Base-by-base conservation (phyloP, 2,113 vertebrate genomes). In the Bambusicola thoracicus region DNA sequence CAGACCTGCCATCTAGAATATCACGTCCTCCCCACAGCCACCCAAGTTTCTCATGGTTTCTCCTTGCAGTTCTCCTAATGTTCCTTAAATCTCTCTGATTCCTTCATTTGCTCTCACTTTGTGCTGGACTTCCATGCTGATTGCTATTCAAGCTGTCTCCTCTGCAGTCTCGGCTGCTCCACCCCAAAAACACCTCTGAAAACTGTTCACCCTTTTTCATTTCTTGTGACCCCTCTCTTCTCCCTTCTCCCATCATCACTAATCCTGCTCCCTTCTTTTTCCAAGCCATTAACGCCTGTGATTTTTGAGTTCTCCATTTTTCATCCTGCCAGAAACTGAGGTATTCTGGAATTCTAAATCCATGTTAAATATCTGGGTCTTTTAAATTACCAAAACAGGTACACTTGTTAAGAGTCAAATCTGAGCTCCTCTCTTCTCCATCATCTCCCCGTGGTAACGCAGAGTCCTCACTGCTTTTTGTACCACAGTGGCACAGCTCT, bases 401-500 rank as follows among this genome's bases (percentile, higher is more conserved):
- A 66, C 18, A 49, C 36, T 15, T 49, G 61, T 12, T n/a, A 77
- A 88, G 25, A 78, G 51, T 49, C 36, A 85, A 82, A 51, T 32
- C 36, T 38, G 21, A 90, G 44, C 8, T 34, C 16, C 46, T 80
- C 70, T 74, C 34, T 82, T 15, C n/a, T 17, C 30, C 24, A 8
- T 53, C 24, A 48, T 73, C 55, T 62, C 49, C 18, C 83, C 30
- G 29, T 20, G 36, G 53, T 16, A 76, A 75, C 22, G 15, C 32
- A 65, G n/a, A 43, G 46, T 80, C 43, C 41, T 59, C 68, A 24
- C 40, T 70, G 76, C 46, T 70, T 77, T 78, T 44, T 34, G 44
- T 32, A 77, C 49, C 63, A 87, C 36, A 58, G 49, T 63, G 49
- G 68, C 55, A 83, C 30, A 92, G 73, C 43, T 81, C 82, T 88